Evolutionary conservation across 2,113 vertebrate genomes (phyloP).

Genomic region (Indicator maculatus): DNA sequence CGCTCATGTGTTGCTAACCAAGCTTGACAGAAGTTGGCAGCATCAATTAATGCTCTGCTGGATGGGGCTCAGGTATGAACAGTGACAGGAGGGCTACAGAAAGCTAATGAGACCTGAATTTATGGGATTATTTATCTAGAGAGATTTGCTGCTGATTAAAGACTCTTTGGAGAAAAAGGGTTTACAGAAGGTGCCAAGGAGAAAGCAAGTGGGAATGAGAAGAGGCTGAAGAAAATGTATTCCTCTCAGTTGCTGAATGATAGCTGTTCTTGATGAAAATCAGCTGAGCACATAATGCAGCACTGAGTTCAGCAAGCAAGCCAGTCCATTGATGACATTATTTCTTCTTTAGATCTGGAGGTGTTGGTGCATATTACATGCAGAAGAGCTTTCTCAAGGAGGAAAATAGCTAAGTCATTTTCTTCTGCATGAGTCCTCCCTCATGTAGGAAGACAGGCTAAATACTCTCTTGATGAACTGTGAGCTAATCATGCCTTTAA

Average conservation of each 20-base stretch:
- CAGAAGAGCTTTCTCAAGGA: background rate
- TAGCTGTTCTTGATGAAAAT: background rate
- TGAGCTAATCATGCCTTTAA: background rate
- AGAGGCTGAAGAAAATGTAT: background rate
- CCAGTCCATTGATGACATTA: background rate
- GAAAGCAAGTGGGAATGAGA: background rate
- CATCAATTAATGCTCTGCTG: background rate
- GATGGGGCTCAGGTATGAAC: background rate
- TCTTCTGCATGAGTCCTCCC: background rate
- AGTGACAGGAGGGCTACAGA: background rate
- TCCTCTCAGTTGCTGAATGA: background rate
- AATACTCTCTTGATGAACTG: background rate
- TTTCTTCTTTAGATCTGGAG: background rate
- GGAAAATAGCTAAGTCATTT: background rate
- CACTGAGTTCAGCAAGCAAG: background rate
- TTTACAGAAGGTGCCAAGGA: background rate
- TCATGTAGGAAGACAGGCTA: background rate
- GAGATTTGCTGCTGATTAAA: background rate
- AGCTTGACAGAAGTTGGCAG: background rate
- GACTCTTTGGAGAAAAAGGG: background rate
- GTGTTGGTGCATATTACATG: background rate
- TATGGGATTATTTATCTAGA: background rate
- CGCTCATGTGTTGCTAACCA: no score
- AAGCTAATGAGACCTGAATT: background rate
- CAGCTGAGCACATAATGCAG: background rate